Evolutionary conservation across 2,888 invertebrate species (phyloP).

Genomic region (Lasioglossum oenotherae): DNA sequence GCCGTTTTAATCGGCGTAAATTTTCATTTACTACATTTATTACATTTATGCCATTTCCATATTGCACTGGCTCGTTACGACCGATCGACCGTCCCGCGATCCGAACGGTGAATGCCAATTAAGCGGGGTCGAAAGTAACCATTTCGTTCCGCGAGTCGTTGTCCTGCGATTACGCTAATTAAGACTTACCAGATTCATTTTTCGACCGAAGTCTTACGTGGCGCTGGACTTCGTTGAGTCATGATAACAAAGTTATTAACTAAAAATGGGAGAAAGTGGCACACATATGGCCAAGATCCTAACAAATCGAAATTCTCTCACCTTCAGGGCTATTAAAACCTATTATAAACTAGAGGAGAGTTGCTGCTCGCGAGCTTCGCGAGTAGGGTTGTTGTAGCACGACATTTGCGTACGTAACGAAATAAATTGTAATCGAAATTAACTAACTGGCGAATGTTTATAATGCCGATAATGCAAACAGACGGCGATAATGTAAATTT

Average conservation of each 20-base stretch:
- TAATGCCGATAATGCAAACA: no score
- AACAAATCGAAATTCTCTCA: no score
- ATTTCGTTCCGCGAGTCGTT: neutral
- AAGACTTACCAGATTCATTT: neutral
- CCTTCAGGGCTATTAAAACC: no score
- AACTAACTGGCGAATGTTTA: no score
- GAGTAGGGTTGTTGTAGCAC: no score
- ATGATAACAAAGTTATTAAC: neutral
- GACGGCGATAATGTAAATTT: no score
- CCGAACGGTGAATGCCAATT: constrained; percentile 65
- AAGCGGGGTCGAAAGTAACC: neutral
- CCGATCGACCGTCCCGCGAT: constrained; percentile 56
- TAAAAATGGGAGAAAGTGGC: neutral
- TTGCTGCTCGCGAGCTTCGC: no score
- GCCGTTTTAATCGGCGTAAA: constrained; percentile 48
- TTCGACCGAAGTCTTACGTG: neutral
- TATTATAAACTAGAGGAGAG: no score
- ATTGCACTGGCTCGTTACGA: constrained; percentile 65
- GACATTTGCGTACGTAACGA: no score
- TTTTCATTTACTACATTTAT: constrained; percentile 42
- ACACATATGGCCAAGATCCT: no score
- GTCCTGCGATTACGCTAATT: neutral
- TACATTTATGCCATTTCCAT: constrained; percentile 57
- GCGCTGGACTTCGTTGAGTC: neutral
- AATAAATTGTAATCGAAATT: no score